Evolutionary conservation across 2,113 vertebrate genomes (phyloP).

Genomic region (Colistium nudipinnis): DNA sequence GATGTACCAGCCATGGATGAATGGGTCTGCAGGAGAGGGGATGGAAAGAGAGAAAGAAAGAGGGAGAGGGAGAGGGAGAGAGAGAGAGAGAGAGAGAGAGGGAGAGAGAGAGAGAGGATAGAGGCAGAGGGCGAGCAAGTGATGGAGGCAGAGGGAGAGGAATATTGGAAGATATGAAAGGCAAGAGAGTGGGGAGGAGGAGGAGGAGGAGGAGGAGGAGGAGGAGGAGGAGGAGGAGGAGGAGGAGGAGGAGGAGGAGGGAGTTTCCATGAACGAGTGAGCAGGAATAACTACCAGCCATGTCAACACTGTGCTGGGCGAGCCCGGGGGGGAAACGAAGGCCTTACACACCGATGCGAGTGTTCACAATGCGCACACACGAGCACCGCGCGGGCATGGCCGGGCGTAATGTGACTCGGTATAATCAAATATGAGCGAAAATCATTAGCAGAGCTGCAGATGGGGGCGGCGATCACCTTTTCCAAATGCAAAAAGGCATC

Average conservation of each 20-base stretch:
- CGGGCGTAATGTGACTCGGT: neutral
- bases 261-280: slow-evolving; percentile 71
- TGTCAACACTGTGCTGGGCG: slow-evolving; percentile 57
- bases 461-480: neutral
- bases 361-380: slow-evolving; percentile 53
- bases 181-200: slow-evolving; percentile 49
- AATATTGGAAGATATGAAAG: slow-evolving; percentile 50
- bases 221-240: no score
- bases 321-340: slow-evolving; percentile 45
- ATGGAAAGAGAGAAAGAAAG: slow-evolving; percentile 28
- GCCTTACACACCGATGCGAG: slow-evolving; percentile 12
- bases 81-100: slow-evolving; percentile 46
- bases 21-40: slow-evolving; percentile 46
- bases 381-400: slow-evolving; percentile 10
- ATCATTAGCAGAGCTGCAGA: neutral
- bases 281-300: slow-evolving; percentile 72
- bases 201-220: slow-evolving; percentile 35
- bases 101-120: slow-evolving; percentile 30
- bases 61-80: slow-evolving; percentile 27
- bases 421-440: slow-evolving; percentile 5
- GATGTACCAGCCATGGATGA: slow-evolving; percentile 58
- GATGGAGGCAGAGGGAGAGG: slow-evolving; percentile 37
- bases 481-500: neutral
- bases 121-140: slow-evolving; percentile 26
- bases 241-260: slow-evolving; percentile 36